These are phyloP conservation scores for Margaritifera margaritifera DNA, from an alignment of 2,888 invertebrate species.

Conservation along the genomic window DNA sequence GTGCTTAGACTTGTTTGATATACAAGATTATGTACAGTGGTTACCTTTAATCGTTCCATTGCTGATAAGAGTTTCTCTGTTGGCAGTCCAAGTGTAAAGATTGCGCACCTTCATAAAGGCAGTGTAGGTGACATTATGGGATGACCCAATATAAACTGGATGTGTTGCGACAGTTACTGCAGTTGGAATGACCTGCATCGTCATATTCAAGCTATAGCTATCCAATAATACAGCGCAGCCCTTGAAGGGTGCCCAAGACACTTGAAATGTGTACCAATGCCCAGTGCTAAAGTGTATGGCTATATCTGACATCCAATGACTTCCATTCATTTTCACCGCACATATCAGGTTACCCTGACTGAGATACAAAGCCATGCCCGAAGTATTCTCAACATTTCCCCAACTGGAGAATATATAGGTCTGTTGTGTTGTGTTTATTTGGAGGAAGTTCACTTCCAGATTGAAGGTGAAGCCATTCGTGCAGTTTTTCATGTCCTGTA, in stretches of 20 bases:
- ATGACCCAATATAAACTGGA: constrained; percentile 42
- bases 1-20: not conserved
- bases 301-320: constrained; percentile 36
- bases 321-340: constrained; percentile 40
- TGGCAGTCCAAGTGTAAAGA: constrained; percentile 45
- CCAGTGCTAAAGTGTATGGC: constrained; percentile 17
- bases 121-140: constrained; percentile 31
- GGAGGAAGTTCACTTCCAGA: constrained; percentile 41
- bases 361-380: constrained; percentile 47
- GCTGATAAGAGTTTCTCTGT: constrained; percentile 36
- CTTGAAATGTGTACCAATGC: constrained; percentile 40
- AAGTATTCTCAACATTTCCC: constrained; percentile 35
- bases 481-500: constrained; percentile 46
- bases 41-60: constrained; percentile 30
- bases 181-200: constrained; percentile 17
- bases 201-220: constrained; percentile 30
- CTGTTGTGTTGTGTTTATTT: constrained; percentile 35
- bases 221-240: constrained; percentile 38
- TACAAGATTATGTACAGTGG: not conserved
- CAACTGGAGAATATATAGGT: constrained; percentile 54
- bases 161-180: constrained; percentile 25
- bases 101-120: constrained; percentile 40
- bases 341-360: constrained; percentile 38
- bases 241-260: constrained; percentile 35
- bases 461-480: constrained; percentile 48